Percentiles rank a stretch among this genome's conserved stretches.
Conservation (phyloP, 1,140 invertebrate species). For the Bombus vancouverensis region DNA sequence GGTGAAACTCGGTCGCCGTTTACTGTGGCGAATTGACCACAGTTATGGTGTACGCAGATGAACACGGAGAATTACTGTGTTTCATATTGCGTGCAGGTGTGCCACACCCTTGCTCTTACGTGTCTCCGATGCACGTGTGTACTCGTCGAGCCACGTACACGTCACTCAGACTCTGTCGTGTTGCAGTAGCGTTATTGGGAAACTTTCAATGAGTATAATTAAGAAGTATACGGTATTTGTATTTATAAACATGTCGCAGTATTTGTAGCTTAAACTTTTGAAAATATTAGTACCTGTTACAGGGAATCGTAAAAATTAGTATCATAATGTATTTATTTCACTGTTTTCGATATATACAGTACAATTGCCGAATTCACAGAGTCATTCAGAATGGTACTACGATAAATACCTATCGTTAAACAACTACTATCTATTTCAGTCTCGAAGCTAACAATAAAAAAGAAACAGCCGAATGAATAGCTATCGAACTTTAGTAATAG, state of each 20-base stretch:
- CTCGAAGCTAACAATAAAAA: background rate
- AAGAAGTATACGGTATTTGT: background rate
- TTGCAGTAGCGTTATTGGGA: background rate
- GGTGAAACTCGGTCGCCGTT: constrained; percentile 30
- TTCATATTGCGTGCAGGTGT: constrained; percentile 31
- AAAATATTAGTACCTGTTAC: background rate
- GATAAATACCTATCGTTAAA: background rate
- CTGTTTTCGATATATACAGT: too few relatives aligned
- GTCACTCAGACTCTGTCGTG: background rate
- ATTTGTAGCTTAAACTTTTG: too few relatives aligned
- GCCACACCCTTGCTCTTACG: background rate
- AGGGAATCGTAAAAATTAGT: background rate
- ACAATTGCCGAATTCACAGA: too few relatives aligned
- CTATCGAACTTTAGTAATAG: background rate
- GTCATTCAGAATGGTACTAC: too few relatives aligned
- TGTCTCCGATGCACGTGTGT: background rate
- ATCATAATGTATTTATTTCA: too few relatives aligned
- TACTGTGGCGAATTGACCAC: constrained; percentile 38
- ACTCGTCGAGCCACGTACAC: background rate
- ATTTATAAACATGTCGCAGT: background rate
- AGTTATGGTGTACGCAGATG: constrained; percentile 31
- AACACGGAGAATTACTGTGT: constrained; percentile 35
- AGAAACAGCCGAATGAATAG: background rate
- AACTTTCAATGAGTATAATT: constrained; percentile 25
- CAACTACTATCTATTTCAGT: background rate